These are phyloP conservation scores for Atractosteus spatula DNA, from an alignment of 2,113 vertebrate species.

Conservation along the genomic window DNA sequence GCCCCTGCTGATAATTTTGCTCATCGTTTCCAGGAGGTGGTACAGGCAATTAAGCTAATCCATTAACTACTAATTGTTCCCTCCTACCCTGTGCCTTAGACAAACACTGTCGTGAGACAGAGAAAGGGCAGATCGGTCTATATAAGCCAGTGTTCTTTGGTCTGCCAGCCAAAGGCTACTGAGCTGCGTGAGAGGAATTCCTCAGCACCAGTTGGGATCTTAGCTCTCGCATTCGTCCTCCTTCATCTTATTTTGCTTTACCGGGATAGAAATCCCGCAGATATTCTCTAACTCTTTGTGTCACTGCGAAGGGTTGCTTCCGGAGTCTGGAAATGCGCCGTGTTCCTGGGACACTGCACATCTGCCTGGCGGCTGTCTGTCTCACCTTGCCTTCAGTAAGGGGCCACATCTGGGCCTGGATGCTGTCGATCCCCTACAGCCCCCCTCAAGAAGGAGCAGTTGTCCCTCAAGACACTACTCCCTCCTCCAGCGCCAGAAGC, in stretches of 20 bases:
- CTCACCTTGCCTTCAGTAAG: slow-evolving; percentile 45
- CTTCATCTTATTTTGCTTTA: background rate
- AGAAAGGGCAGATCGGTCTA: slow-evolving; percentile 42
- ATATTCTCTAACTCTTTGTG: background rate
- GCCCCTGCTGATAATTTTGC: slow-evolving; percentile 44
- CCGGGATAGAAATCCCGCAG: too few relatives aligned
- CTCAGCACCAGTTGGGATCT: slow-evolving; percentile 7
- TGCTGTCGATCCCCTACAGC: slow-evolving; percentile 77
- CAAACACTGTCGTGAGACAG: slow-evolving; percentile 61
- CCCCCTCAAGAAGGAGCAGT: slow-evolving; percentile 56
- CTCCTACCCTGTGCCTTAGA: slow-evolving; percentile 68
- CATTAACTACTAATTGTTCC: slow-evolving; percentile 84
- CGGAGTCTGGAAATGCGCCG: slow-evolving; percentile 34
- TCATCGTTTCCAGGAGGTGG: slow-evolving; percentile 52
- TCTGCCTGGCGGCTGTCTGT: slow-evolving; percentile 34
- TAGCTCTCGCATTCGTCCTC: background rate
- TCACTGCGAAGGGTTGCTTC: background rate
- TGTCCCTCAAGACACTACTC: slow-evolving; percentile 24
- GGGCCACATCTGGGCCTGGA: slow-evolving; percentile 81
- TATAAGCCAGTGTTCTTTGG: slow-evolving; percentile 44
- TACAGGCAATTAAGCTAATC: slow-evolving; percentile 76
- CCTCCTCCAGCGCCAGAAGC: slow-evolving; percentile 33
- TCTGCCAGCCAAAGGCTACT: slow-evolving; percentile 19
- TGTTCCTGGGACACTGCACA: slow-evolving; percentile 27
- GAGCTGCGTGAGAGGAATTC: background rate